Evolutionary conservation across 2,113 vertebrate genomes (phyloP), one percentile per base, ranked within the genome.

Genomic region (Solea senegalensis): DNA sequence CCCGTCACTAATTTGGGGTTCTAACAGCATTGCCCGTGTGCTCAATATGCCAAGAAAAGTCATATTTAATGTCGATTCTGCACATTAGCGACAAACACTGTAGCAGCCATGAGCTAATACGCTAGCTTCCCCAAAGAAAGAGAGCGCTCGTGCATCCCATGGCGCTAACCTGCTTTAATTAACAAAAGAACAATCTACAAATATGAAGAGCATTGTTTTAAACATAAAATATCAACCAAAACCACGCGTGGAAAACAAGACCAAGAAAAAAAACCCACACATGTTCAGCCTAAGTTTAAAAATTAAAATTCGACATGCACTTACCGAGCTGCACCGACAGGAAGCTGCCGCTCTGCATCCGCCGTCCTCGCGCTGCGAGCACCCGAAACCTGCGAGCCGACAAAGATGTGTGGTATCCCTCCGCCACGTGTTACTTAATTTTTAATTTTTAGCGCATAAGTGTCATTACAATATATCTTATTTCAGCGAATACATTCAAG

Each of bases 41-140:
- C 0, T 2, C 11, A 46, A 39, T 4, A 10, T 40, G 4, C 7
- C 27, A 8, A 3, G n/a, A 41, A 27, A 15, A 55, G 1, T 4
- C 40, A 44, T 1, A 8, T 4, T 28, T 11, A 4, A n/a, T 1
- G 9, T 54, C 48, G 16, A 50, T 51, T 63, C 53, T 61, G 45
- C 45, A 48, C 45, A 48, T 48, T 48, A 48, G 34, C 34, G 5
- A 34, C 34, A 34, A 62, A 56, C 28, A 74, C 12, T n/a, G n/a
- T 53, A 59, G 51, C 65, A 81, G 27, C 16, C 1, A 56, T 40
- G 76, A 69, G 83, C 84, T 83, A 81, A 69, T 7, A 48, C 63
- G 81, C 80, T 90, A 86, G 61, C 81, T 56, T 53, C 41, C 49
- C 13, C 12, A 70, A 79, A 91, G 82, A 92, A 90, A 90, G 90